Conservation (phyloP, 1,140 invertebrate species). For the Solenopsis invicta region DNA sequence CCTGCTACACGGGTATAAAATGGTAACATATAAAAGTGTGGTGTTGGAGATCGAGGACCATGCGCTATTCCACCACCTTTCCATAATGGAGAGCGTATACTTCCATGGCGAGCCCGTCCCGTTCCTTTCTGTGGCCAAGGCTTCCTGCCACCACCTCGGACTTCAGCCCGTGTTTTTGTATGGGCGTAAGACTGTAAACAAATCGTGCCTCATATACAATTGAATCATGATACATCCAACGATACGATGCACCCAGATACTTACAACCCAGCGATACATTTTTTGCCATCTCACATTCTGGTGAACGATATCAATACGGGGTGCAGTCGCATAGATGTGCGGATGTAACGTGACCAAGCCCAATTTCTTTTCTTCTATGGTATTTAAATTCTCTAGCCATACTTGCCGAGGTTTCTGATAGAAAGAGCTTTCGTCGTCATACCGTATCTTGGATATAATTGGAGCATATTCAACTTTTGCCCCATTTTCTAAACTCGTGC, state of each 20-base stretch:
- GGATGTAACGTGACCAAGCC: slow-evolving; percentile 96
- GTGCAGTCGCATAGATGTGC: slow-evolving; percentile 93
- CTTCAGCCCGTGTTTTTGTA: slow-evolving; percentile 93
- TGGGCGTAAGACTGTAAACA: slow-evolving; percentile 88
- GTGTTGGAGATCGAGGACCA: slow-evolving; percentile 95
- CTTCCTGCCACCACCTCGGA: slow-evolving; percentile 95
- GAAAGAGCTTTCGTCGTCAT: slow-evolving; percentile 68
- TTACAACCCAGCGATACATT: slow-evolving; percentile 93
- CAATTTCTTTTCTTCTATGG: slow-evolving; percentile 92
- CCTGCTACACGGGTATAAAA: slow-evolving; percentile 92
- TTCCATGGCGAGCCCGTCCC: slow-evolving; percentile 96
- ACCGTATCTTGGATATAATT: slow-evolving; percentile 75
- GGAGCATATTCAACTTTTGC: slow-evolving; percentile 53
- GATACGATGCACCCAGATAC: slow-evolving; percentile 69
- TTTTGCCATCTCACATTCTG: slow-evolving; percentile 96
- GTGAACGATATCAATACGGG: slow-evolving; percentile 96
- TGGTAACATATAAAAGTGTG: slow-evolving; percentile 97
- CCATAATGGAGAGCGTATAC: slow-evolving; percentile 95
- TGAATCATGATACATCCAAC: not conserved
- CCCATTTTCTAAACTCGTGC: slow-evolving; percentile 56
- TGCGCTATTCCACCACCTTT: slow-evolving; percentile 93
- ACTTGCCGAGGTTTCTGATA: slow-evolving; percentile 91
- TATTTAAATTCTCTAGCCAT: slow-evolving; percentile 97
- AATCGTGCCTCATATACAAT: too few relatives aligned
- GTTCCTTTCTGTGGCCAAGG: slow-evolving; percentile 98